Percentiles rank a stretch among this genome's conserved stretches.
Evolutionary conservation across 2,888 invertebrate genomes (phyloP).

Genomic region (Callinectes sapidus): DNA sequence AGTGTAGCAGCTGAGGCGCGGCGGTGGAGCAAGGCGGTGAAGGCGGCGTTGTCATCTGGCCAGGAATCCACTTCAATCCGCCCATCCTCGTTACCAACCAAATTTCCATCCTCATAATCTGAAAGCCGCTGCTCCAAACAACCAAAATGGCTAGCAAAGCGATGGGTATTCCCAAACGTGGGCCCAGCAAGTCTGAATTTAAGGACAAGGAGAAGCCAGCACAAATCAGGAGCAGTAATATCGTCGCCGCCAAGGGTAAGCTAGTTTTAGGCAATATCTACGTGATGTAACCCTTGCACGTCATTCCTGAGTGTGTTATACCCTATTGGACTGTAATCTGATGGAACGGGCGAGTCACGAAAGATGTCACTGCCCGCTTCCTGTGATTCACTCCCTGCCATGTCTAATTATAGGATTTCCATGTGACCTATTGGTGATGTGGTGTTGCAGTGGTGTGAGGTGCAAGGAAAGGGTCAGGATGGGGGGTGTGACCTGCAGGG

Average conservation of each 20-base stretch:
- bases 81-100: background rate
- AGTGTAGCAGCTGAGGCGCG: background rate
- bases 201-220: slow-evolving; percentile 83
- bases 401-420: background rate
- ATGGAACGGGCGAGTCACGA: too few relatives aligned
- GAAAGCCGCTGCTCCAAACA: slow-evolving; percentile 14
- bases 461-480: background rate
- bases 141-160: slow-evolving; percentile 48
- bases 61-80: background rate
- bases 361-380: background rate
- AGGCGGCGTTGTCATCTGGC: slow-evolving; percentile 40
- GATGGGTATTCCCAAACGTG: background rate
- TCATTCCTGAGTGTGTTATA: background rate
- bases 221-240: slow-evolving; percentile 95
- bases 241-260: slow-evolving; percentile 97
- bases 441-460: background rate
- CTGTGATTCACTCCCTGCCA: too few relatives aligned
- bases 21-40: background rate
- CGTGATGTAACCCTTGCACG: background rate
- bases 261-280: background rate
- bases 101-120: background rate
- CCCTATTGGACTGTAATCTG: background rate
- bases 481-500: too few relatives aligned
- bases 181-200: slow-evolving; percentile 64
- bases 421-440: background rate